Evolutionary conservation across 2,113 vertebrate species (phyloP).

Genomic region (Phyllostomus discolor): DNA sequence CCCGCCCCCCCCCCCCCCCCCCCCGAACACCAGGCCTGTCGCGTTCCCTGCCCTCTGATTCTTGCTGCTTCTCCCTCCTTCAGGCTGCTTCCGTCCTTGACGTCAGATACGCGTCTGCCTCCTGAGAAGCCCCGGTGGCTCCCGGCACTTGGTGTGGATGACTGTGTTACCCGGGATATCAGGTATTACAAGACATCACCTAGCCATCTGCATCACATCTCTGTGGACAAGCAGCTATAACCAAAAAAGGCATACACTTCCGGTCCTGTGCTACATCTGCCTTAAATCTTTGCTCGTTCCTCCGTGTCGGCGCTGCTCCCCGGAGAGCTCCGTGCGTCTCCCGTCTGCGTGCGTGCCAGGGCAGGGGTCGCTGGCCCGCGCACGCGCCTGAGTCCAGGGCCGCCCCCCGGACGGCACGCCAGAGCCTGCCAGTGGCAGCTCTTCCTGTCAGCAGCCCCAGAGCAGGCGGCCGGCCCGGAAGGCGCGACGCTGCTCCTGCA

Average conservation of each 20-base stretch:
- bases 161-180: slow-evolving; percentile 81
- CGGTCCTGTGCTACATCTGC: slow-evolving; percentile 83
- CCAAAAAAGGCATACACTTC: slow-evolving; percentile 86
- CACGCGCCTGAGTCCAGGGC: slow-evolving; percentile 48
- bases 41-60: not conserved
- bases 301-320: slow-evolving; percentile 73
- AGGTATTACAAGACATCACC: slow-evolving; percentile 84
- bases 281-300: slow-evolving; percentile 83
- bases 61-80: slow-evolving; percentile 7
- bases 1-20: fast-evolving
- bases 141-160: slow-evolving; percentile 82
- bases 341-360: slow-evolving; percentile 50
- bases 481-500: slow-evolving; percentile 77
- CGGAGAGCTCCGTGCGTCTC: slow-evolving; percentile 71
- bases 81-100: slow-evolving; percentile 86
- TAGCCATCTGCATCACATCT: slow-evolving; percentile 84
- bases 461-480: slow-evolving; percentile 61
- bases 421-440: slow-evolving; percentile 61
- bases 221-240: slow-evolving; percentile 89
- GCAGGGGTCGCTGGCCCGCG: slow-evolving; percentile 63
- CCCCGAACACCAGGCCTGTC: fast-evolving
- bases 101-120: slow-evolving; percentile 85
- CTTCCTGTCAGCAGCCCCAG: slow-evolving; percentile 67
- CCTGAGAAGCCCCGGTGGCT: slow-evolving; percentile 80
- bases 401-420: slow-evolving; percentile 58